These are phyloP conservation scores for Erpornis zantholeuca DNA, from an alignment of 2,113 vertebrate species.

Conservation along the genomic window DNA sequence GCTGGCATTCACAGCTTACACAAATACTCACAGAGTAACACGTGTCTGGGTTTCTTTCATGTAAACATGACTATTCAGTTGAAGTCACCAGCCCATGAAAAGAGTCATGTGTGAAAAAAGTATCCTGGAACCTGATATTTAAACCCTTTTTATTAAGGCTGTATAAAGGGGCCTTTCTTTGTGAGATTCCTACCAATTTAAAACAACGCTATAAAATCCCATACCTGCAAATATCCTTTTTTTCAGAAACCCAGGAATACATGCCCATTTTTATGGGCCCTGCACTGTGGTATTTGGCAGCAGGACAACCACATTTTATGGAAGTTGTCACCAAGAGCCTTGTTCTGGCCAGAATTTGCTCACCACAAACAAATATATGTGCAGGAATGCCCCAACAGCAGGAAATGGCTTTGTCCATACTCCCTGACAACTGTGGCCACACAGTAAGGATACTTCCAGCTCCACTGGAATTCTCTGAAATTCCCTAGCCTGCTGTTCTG, in stretches of 20 bases:
- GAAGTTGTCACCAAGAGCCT: neutral
- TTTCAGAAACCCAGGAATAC: neutral
- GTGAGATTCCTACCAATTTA: neutral
- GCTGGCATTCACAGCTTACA: neutral
- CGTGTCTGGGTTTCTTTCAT: rapidly evolving
- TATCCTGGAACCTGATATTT: neutral
- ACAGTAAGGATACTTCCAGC: neutral
- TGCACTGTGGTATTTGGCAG: neutral
- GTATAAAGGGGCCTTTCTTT: rapidly evolving
- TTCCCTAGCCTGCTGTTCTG: neutral
- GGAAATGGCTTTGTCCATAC: neutral
- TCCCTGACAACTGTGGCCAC: neutral
- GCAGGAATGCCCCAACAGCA: neutral
- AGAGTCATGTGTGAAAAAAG: rapidly evolving
- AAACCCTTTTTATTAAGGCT: neutral
- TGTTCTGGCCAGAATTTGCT: neutral
- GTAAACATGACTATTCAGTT: neutral
- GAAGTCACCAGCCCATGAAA: neutral
- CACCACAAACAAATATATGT: neutral
- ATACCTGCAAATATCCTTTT: neutral
- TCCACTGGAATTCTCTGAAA: neutral
- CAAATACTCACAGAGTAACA: neutral
- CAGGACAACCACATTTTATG: neutral
- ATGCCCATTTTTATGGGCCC: neutral
- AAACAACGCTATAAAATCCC: neutral